Conservation (phyloP, 1,140 invertebrate species). For the Eueides isabella region DNA sequence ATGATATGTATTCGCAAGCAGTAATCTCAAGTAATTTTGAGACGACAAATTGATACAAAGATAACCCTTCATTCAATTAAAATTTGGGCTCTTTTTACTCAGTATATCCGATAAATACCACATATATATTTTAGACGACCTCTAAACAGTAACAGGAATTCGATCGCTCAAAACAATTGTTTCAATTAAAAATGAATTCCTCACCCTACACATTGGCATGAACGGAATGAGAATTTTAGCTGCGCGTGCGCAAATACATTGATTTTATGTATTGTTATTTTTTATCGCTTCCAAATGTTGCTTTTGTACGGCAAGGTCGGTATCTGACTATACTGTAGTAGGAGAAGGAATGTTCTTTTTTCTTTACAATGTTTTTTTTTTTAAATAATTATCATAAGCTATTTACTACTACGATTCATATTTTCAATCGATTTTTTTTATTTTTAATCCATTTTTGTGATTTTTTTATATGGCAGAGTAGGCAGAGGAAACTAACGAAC, state of each 20-base stretch:
- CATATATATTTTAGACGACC: background rate
- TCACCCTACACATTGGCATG: background rate
- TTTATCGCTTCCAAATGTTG: too few relatives aligned
- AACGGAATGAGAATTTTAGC: conserved; percentile 4
- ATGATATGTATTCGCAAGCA: too few relatives aligned
- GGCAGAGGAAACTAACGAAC: too few relatives aligned
- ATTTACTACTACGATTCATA: too few relatives aligned
- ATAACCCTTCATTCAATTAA: background rate
- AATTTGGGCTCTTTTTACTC: background rate
- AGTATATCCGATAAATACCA: background rate
- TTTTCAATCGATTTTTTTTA: too few relatives aligned
- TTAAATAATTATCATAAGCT: background rate
- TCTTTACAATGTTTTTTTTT: background rate
- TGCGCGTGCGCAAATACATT: conserved; percentile 1
- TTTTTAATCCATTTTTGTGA: background rate
- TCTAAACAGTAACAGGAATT: background rate
- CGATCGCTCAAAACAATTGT: background rate
- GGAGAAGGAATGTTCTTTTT: background rate
- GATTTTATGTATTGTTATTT: background rate
- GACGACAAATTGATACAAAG: background rate
- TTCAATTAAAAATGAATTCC: conserved; percentile 9
- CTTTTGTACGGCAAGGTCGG: conserved; percentile 1
- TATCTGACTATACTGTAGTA: background rate
- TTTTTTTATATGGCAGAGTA: background rate
- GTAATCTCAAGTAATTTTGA: background rate